These are phyloP conservation scores for Pseudanteris insignis DNA, from an alignment of 2,888 invertebrate species.

Conservation along the genomic window DNA sequence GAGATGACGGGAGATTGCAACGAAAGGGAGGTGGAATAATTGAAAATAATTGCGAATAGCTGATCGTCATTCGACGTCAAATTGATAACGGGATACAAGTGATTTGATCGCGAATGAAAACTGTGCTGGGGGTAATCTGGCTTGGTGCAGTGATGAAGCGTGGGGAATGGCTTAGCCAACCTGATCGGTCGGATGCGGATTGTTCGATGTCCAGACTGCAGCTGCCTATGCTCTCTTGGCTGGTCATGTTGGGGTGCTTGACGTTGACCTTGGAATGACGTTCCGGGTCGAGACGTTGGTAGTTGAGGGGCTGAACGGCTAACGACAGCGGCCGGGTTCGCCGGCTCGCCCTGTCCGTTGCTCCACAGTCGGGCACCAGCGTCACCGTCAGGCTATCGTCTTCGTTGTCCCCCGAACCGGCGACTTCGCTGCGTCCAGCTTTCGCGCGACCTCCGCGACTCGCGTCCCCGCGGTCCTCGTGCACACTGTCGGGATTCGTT, in stretches of 20 bases:
- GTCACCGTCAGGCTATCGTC: slow-evolving; percentile 53
- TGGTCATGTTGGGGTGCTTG: slow-evolving; percentile 57
- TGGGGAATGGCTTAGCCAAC: slow-evolving; percentile 52
- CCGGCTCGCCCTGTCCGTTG: slow-evolving; percentile 24
- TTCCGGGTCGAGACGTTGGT: slow-evolving; percentile 61
- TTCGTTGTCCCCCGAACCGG: slow-evolving; percentile 57
- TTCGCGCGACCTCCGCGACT: slow-evolving; percentile 47
- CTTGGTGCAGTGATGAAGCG: slow-evolving; percentile 11
- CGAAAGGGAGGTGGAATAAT: too few relatives aligned
- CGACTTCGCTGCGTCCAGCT: slow-evolving; percentile 58
- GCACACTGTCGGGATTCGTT: slow-evolving; percentile 55
- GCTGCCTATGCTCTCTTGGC: slow-evolving; percentile 82
- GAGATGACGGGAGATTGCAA: too few relatives aligned
- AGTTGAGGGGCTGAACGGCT: slow-evolving; percentile 63
- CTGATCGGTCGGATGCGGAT: slow-evolving; percentile 66
- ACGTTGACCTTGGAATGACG: slow-evolving; percentile 22
- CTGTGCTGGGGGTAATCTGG: too few relatives aligned
- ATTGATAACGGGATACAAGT: too few relatives aligned
- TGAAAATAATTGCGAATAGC: too few relatives aligned
- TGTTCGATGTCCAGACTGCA: slow-evolving; percentile 87
- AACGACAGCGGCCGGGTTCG: slow-evolving; percentile 58
- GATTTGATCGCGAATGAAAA: too few relatives aligned
- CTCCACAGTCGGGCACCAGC: slow-evolving; percentile 50
- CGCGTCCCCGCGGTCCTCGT: slow-evolving; percentile 60
- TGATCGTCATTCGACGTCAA: too few relatives aligned